Base-by-base conservation (phyloP, 2,113 vertebrate genomes). In the Alexandromys fortis region DNA sequence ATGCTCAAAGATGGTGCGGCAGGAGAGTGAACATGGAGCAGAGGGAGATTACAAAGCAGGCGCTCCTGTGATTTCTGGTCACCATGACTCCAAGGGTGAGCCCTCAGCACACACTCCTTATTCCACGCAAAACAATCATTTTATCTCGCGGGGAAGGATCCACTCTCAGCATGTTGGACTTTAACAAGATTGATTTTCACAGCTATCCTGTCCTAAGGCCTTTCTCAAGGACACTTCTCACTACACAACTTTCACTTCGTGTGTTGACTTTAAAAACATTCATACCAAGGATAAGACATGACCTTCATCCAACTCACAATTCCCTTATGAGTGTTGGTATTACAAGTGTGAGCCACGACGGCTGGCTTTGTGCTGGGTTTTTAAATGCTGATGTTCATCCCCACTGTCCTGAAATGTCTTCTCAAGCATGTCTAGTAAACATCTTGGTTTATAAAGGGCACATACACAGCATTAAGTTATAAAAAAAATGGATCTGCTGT, bases 211-310 rank as follows among this genome's bases (percentile, higher is more conserved):
- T 92, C 65, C 85, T 95, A 79, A 92, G 92, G 16, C 16, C 24
- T 68, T 92, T 87, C 86, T 93, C 70, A 85, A 76, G 61, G 33
- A 85, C 42, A 67, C 86, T 91, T 26, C 26, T 65, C 5, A 55
- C 83, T 78, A 21, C 28, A 7, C 22, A 52, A 67, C 22, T 77
- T 92, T 65, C 16, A 47, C 49, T 75, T 76, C n/a, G 24, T 67
- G 26, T 93, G 70, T 14, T 91, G 35, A 76, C 21, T 90, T 93
- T n/a, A 93, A 92, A 81, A 92, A 63, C 70, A 86, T 92, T 67
- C 12, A 75, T 65, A 63, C 30, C 67, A 93, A 86, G 72, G 86
- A 81, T 86, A 89, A 96, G 68, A 47, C 6, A 35, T 11, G 67
- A 68, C 45, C 45, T 86, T 68, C 58, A 58, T 58, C 58, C 28